Percentiles rank a stretch among this genome's conserved stretches.
Conservation (phyloP, 1,140 invertebrate species). For the Drosophila santomea region DNA sequence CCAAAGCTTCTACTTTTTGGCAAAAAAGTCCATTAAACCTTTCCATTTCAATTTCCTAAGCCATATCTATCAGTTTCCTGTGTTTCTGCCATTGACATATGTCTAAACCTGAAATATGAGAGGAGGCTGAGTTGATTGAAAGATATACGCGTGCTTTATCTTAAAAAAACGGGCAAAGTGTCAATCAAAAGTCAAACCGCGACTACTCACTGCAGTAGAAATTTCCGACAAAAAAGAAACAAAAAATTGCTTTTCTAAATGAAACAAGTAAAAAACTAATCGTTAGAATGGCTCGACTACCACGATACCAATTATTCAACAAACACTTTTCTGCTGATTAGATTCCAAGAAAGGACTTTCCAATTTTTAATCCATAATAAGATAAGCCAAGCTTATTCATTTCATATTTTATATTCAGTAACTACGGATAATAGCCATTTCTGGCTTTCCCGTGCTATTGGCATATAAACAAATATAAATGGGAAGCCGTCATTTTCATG, state of each 20-base stretch:
- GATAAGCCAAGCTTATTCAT: too few relatives aligned
- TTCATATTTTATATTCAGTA: not conserved
- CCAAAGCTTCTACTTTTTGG: not conserved
- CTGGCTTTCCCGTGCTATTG: not conserved
- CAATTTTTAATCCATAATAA: too few relatives aligned
- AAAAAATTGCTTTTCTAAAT: conserved; percentile 32
- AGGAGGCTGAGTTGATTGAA: conserved; percentile 28
- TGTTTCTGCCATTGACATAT: conserved; percentile 64
- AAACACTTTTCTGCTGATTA: not conserved
- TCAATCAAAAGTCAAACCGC: conserved; percentile 78
- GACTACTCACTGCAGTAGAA: conserved; percentile 65
- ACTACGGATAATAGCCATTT: too few relatives aligned
- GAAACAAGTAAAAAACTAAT: conserved; percentile 14
- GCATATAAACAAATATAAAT: conserved; percentile 13
- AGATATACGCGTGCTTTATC: conserved; percentile 36
- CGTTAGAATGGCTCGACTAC: not conserved
- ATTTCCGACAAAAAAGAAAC: conserved; percentile 63
- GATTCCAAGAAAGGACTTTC: too few relatives aligned
- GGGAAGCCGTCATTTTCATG: conserved; percentile 1
- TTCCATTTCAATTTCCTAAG: conserved; percentile 34
- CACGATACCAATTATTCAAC: not conserved
- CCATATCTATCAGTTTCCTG: conserved; percentile 45
- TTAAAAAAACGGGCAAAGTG: conserved; percentile 53
- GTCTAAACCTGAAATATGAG: conserved; percentile 70
- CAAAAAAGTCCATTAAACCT: conserved; percentile 2